Base-by-base conservation (phyloP, 2,113 vertebrate species). In the Microcebus griseorufus region DNA sequence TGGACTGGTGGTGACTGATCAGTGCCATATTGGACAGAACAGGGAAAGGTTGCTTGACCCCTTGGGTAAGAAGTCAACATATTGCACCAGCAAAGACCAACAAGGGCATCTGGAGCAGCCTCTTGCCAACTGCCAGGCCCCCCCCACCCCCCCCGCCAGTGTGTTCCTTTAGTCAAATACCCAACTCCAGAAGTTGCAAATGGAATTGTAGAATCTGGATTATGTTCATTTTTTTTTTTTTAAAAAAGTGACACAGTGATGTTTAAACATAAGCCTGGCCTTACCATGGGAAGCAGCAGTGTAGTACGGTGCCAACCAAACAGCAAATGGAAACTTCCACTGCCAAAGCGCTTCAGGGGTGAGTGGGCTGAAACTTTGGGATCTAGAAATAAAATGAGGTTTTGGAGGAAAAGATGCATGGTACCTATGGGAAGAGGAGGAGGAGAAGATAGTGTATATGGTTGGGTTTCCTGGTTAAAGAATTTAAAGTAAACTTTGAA, bases 31-130 rank as follows among this genome's bases (percentile, higher is more conserved):
- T 0, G 98, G 98, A 39, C 14, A 6, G 10, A 72, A 76, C 53
- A 65, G 94, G 73, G 39, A 88, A 85, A 96, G 97, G 73, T 94
- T 89, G 23, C 93, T 96, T 72, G 97, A 97, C 0, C 97, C 98
- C 4, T 78, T 96, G 0, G 98, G 98, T 64, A 69, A 98, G 48
- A 45, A 88, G 55, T 98, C 97, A 93, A 94, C 98, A 88, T 39
- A 97, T 94, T 98, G 98, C 65, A 99, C 98, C 94, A 98, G 95
- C 65, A 53, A 1, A 5, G 98, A 98, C 0, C 97, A 98, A 39
- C 0, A 0, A 4, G 96, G 98, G 98, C 14, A 92, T 93, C 25
- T 98, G 98, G 98, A 98, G 97, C 32, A 62, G 90, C 9, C 93
- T 48, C 48, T 9, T 48, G 48, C 48, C 48, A 45, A 45, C 45